phyloP scores from a whole-genome alignment of 2,113 vertebrate genomes.

The Cricetomys ansorgei region DNA sequence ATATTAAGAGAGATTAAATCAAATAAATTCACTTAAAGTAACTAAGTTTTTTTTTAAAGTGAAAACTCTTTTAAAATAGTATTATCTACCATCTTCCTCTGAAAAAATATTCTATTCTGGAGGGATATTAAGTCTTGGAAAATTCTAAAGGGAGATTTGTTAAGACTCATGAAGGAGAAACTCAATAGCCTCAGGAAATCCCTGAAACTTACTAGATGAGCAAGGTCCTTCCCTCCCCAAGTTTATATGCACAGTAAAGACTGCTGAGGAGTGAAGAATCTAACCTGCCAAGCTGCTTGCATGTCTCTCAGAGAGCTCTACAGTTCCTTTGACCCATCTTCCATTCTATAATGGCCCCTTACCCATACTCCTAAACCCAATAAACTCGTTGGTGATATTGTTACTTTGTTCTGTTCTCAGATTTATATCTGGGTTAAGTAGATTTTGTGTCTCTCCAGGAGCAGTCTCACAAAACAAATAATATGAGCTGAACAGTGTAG shows the following conservation, averaged over 20 bases:
- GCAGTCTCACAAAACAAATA: not conserved
- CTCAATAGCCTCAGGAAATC: not conserved
- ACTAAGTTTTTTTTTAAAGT: too few species aligned
- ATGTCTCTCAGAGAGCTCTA: not conserved
- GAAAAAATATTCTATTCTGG: not conserved
- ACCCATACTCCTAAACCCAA: too few species aligned
- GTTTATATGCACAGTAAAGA: not conserved
- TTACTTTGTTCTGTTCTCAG: not conserved
- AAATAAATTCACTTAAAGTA: not conserved
- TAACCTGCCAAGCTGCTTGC: too few species aligned
- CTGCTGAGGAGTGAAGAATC: not conserved
- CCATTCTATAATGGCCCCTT: not conserved
- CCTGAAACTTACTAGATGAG: not conserved
- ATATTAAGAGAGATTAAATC: not conserved
- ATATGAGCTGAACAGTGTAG: not conserved
- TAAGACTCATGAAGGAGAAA: not conserved
- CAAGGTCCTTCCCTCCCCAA: not conserved
- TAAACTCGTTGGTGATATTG: not conserved
- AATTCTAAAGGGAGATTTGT: not conserved
- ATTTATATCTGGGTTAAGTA: not conserved
- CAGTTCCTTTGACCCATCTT: too few species aligned
- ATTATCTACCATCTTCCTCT: not conserved
- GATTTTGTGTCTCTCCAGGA: not conserved
- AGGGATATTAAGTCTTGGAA: not conserved
- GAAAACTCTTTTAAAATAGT: not conserved